phyloP scores from a whole-genome alignment of 2,113 vertebrate species.

The Pygoscelis antarcticus region DNA sequence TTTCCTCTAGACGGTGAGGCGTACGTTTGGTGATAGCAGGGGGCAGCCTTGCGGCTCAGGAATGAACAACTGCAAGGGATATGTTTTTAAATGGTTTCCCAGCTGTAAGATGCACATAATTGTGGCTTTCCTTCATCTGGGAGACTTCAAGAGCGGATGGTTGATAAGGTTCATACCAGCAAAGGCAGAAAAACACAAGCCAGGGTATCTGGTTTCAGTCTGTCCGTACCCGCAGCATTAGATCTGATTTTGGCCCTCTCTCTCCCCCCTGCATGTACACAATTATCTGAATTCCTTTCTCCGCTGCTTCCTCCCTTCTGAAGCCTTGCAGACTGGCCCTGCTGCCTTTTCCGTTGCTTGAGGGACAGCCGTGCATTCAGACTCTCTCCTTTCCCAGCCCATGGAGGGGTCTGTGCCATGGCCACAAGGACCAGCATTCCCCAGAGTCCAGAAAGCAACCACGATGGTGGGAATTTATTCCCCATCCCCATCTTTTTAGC shows the following conservation, averaged over 20 bases:
- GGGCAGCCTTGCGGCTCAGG: not conserved
- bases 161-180: not conserved
- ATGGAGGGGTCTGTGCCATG: not conserved
- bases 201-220: conserved; percentile 40
- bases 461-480: not conserved
- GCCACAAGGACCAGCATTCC: not conserved
- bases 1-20: not conserved
- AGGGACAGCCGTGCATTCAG: rapidly evolving
- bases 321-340: not conserved
- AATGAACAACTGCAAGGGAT: not conserved
- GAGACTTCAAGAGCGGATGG: not conserved
- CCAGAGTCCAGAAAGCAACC: not conserved
- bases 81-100: not conserved
- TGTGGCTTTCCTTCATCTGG: conserved; percentile 29
- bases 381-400: not conserved
- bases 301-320: not conserved
- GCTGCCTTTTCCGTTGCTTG: not conserved
- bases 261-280: not conserved
- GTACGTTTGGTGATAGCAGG: not conserved
- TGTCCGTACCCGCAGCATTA: not conserved
- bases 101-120: not conserved
- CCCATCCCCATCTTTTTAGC: not conserved
- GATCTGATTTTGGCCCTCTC: not conserved
- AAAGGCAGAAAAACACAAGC: not conserved
- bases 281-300: conserved; percentile 32